These are phyloP conservation scores for Mellivora capensis DNA, from an alignment of 2,113 vertebrate genomes.

Conservation along the genomic window DNA sequence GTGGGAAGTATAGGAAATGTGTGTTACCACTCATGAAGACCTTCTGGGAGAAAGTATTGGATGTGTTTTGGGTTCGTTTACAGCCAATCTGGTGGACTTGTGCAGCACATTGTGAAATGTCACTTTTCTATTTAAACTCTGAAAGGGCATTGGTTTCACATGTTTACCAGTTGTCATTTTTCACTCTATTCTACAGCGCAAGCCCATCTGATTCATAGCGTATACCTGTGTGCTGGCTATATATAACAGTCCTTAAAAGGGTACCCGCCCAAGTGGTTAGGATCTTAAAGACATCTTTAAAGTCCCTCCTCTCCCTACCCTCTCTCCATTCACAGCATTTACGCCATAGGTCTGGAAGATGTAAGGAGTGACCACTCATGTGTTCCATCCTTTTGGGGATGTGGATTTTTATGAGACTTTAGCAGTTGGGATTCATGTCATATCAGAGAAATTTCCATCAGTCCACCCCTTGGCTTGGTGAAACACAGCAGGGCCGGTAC, in stretches of 20 bases:
- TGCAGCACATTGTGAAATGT: conserved; percentile 53
- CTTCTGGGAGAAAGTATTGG: background rate
- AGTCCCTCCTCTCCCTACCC: background rate
- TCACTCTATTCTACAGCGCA: background rate
- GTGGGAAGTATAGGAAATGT: background rate
- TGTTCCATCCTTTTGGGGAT: background rate
- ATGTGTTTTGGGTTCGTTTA: conserved; percentile 32
- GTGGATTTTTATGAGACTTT: background rate
- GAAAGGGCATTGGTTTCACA: conserved; percentile 33
- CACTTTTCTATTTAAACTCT: conserved; percentile 48
- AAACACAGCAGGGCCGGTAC: background rate
- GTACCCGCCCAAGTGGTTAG: background rate
- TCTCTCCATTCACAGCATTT: background rate
- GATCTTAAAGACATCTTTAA: background rate
- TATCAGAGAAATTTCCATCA: background rate
- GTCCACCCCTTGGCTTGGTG: background rate
- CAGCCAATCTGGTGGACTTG: conserved; percentile 39
- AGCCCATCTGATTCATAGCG: conserved; percentile 26
- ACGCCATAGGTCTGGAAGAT: background rate
- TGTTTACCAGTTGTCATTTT: conserved; percentile 43
- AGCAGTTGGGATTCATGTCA: background rate
- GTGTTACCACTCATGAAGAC: conserved; percentile 29
- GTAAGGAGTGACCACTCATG: background rate
- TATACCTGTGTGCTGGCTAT: background rate
- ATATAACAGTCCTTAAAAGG: background rate